phyloP scores from a whole-genome alignment of 2,113 vertebrate species.

The Terrapene triunguis region DNA sequence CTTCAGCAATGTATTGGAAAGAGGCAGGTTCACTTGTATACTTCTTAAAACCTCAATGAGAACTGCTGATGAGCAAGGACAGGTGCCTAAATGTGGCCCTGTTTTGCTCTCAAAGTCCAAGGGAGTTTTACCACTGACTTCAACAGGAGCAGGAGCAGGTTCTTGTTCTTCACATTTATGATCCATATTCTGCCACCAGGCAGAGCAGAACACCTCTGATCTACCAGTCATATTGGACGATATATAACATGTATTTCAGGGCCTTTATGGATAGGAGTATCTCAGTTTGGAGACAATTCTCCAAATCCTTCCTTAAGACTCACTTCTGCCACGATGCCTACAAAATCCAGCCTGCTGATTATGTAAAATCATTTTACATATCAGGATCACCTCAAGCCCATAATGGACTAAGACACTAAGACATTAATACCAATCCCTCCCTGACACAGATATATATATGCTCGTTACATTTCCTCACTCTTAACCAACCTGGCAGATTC shows the following conservation, averaged over 20 bases:
- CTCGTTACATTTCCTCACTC: not conserved
- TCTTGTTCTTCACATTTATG: not conserved
- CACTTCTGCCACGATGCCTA: rapidly evolving
- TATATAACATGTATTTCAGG: not conserved
- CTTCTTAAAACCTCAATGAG: rapidly evolving
- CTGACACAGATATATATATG: not conserved
- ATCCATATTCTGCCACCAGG: not conserved
- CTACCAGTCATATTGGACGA: not conserved
- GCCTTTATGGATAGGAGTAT: rapidly evolving
- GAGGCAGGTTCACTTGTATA: not conserved
- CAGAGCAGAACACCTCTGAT: not conserved
- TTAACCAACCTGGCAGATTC: not conserved
- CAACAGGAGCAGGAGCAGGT: not conserved
- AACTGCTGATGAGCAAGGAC: not conserved
- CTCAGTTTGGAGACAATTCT: not conserved
- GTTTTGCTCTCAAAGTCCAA: not conserved
- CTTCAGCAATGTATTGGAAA: not conserved
- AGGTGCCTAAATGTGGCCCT: not conserved
- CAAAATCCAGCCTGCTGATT: not conserved
- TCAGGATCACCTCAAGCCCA: not conserved
- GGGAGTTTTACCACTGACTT: not conserved
- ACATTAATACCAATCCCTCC: not conserved
- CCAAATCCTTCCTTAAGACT: not conserved
- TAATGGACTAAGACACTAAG: not conserved
- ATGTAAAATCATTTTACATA: not conserved